Evolutionary conservation across 2,797 vertebrate genomes (phyloP).

Genomic region (Mormyrus proboscirostris): DNA sequence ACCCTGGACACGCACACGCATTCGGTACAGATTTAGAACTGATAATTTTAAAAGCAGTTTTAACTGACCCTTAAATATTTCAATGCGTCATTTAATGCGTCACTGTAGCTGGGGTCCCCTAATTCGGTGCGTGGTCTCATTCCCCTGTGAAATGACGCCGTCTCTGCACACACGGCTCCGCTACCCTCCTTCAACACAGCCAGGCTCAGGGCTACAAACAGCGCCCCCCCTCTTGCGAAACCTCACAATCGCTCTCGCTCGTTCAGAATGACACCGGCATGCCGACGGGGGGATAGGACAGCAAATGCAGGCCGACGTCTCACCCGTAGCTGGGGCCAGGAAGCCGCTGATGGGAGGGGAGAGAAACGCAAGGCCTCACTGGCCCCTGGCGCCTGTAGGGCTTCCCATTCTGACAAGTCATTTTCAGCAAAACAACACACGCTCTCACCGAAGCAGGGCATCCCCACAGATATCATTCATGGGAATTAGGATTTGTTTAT

Average conservation of each 20-base stretch:
- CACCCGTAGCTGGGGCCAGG: neutral
- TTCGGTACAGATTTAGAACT: neutral
- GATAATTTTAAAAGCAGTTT: neutral
- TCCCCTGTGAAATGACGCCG: neutral
- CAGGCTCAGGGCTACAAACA: neutral
- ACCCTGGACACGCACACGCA: neutral
- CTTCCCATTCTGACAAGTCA: neutral
- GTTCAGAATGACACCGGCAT: neutral
- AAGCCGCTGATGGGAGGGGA: neutral
- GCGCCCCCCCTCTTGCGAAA: neutral
- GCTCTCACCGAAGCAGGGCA: neutral
- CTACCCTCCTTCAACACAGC: neutral
- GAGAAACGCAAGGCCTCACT: neutral
- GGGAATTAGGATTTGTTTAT: neutral
- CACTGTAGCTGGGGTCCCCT: neutral
- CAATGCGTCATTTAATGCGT: neutral
- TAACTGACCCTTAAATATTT: constrained; percentile 1
- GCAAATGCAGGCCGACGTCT: neutral
- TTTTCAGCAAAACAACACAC: neutral
- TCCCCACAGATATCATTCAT: neutral
- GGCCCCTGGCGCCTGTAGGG: neutral
- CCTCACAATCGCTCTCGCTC: neutral
- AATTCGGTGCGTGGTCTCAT: neutral
- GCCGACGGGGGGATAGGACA: neutral
- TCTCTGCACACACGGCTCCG: neutral